Conservation (phyloP, 2,888 invertebrate genomes). For the Calameuta filiformis region DNA sequence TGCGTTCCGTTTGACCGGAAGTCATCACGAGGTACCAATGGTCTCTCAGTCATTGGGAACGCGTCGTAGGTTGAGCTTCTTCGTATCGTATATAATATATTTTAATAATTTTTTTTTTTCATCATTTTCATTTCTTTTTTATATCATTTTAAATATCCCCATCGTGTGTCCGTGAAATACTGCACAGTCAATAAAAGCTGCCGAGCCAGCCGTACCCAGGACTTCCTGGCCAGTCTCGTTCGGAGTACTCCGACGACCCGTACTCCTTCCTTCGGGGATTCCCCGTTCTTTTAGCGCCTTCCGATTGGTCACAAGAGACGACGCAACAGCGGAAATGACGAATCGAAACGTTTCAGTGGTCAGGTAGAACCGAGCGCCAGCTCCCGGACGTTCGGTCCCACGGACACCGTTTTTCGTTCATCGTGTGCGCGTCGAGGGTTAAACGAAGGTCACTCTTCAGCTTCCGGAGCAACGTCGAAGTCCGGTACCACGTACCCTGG, state of each 20-base stretch:
- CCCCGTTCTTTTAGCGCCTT: neutral
- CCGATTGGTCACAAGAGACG: neutral
- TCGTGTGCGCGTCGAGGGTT: neutral
- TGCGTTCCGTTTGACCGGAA: neutral
- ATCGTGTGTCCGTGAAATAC: slow-evolving; percentile 26
- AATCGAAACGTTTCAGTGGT: neutral
- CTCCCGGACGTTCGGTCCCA: slow-evolving; percentile 36
- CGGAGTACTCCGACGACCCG: neutral
- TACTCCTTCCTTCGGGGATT: neutral
- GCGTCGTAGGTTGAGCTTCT: neutral
- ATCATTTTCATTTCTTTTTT: neutral
- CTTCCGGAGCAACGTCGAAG: neutral
- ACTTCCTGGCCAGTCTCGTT: slow-evolving; percentile 3
- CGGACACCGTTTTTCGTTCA: neutral
- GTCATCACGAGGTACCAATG: neutral
- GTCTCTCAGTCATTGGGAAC: neutral
- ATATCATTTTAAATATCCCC: neutral
- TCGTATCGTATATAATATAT: neutral
- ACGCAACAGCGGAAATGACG: neutral
- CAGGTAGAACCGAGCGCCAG: slow-evolving; percentile 35
- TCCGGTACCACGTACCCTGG: neutral
- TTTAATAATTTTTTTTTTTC: neutral
- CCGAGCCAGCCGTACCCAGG: slow-evolving; percentile 18
- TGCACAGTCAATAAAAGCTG: slow-evolving; percentile 36
- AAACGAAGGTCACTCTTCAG: neutral